These are phyloP conservation scores for Hylaea fasciaria DNA, from an alignment of 2,888 invertebrate species.

Conservation along the genomic window DNA sequence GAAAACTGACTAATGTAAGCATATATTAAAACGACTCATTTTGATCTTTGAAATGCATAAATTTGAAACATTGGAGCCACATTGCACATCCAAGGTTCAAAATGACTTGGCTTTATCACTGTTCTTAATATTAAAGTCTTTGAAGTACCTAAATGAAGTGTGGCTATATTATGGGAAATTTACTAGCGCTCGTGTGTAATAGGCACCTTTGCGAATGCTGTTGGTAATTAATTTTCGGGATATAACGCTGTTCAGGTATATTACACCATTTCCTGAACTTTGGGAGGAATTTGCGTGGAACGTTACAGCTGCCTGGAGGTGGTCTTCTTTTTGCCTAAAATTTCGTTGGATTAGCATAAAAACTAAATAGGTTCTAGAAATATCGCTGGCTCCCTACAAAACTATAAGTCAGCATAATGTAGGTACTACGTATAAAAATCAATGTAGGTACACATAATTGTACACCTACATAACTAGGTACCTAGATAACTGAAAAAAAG, in stretches of 20 bases:
- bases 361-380: background rate
- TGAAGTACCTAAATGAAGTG: conserved; percentile 29
- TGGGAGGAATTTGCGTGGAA: conserved; percentile 5
- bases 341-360: background rate
- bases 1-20: conserved; percentile 49
- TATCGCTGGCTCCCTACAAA: background rate
- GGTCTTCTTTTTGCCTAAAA: background rate
- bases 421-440: too few species aligned
- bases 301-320: background rate
- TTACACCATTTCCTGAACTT: conserved; percentile 16
- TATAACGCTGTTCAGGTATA: conserved; percentile 16
- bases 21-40: conserved; percentile 33
- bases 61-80: conserved; percentile 35
- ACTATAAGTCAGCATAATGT: background rate
- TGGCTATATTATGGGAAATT: conserved; percentile 21
- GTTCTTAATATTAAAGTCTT: conserved; percentile 19
- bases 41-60: conserved; percentile 48
- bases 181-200: conserved; percentile 1
- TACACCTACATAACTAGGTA: too few species aligned
- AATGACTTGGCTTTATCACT: conserved; percentile 7
- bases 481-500: too few species aligned
- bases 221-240: conserved; percentile 26
- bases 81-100: conserved; percentile 16
- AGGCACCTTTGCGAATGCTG: conserved; percentile 13
- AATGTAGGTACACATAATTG: too few species aligned